phyloP scores from a whole-genome alignment of 2,113 vertebrate genomes.

The Syngnathus floridae region DNA sequence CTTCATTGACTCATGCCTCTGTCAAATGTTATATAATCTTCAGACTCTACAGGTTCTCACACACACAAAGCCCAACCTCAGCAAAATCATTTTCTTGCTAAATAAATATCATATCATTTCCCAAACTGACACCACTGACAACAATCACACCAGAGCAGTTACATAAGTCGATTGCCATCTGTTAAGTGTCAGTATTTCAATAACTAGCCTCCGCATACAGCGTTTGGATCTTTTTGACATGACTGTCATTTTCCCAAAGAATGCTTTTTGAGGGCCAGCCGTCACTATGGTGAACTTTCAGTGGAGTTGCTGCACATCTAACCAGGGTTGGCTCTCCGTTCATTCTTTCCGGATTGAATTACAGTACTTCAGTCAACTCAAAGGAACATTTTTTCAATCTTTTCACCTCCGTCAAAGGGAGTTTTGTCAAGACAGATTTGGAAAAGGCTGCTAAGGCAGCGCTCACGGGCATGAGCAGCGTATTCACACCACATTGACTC shows the following conservation, averaged over 20 bases:
- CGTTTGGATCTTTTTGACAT: conserved; percentile 21
- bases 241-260: conserved; percentile 29
- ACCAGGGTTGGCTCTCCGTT: conserved; percentile 23
- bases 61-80: conserved; percentile 17
- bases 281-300: conserved; percentile 25
- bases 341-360: conserved; percentile 33
- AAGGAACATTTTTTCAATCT: conserved; percentile 33
- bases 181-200: conserved; percentile 15
- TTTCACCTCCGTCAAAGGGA: conserved; percentile 30
- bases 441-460: conserved; percentile 9
- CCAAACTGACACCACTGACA: conserved; percentile 20
- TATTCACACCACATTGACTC: not conserved
- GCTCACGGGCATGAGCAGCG: not conserved
- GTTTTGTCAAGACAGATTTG: conserved; percentile 45
- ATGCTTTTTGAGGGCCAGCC: conserved; percentile 14
- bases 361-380: conserved; percentile 20
- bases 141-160: conserved; percentile 27
- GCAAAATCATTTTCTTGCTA: conserved; percentile 24
- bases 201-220: conserved; percentile 15
- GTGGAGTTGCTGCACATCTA: conserved; percentile 14
- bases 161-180: conserved; percentile 50
- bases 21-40: conserved; percentile 33
- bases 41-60: not conserved
- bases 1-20: conserved; percentile 15
- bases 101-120: not conserved